Conservation (phyloP, 2,888 invertebrate genomes). For the Anticlea derivata region DNA sequence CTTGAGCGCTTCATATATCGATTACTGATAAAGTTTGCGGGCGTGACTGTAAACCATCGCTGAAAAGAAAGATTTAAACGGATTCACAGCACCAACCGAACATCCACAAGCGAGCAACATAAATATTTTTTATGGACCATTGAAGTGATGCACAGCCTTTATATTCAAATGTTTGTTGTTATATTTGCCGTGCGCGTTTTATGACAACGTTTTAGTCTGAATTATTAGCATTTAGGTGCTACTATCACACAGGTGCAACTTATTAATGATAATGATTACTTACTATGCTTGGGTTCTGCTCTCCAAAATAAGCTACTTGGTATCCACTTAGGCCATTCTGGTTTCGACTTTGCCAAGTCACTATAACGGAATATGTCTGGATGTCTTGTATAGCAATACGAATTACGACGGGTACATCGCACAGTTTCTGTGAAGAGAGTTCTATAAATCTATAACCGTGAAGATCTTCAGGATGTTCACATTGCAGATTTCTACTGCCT, state of each 20-base stretch:
- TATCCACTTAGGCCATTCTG: slow-evolving; percentile 93
- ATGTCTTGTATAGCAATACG: slow-evolving; percentile 94
- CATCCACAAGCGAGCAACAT: slow-evolving; percentile 74
- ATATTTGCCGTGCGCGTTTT: slow-evolving; percentile 65
- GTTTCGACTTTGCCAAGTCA: slow-evolving; percentile 95
- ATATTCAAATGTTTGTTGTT: slow-evolving; percentile 81
- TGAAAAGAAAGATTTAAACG: slow-evolving; percentile 73
- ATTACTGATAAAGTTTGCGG: slow-evolving; percentile 49
- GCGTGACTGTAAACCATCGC: slow-evolving; percentile 53
- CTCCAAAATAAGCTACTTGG: slow-evolving; percentile 92
- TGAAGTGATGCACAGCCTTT: slow-evolving; percentile 81
- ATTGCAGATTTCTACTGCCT: slow-evolving; percentile 86
- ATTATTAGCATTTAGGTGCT: slow-evolving; percentile 54
- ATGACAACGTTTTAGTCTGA: slow-evolving; percentile 53
- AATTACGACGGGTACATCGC: slow-evolving; percentile 91
- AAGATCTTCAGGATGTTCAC: slow-evolving; percentile 92
- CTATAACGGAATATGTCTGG: slow-evolving; percentile 92
- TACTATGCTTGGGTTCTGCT: slow-evolving; percentile 80
- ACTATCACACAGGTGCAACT: slow-evolving; percentile 43
- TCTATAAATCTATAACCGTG: slow-evolving; percentile 90
- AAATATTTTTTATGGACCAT: slow-evolving; percentile 83
- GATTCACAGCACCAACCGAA: slow-evolving; percentile 65
- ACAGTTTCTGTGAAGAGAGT: slow-evolving; percentile 91
- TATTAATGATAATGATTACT: slow-evolving; percentile 46
- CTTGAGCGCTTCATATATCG: slow-evolving; percentile 30